Evolutionary conservation across 2,888 invertebrate genomes (phyloP).

Genomic region (Diarsia mendica): DNA sequence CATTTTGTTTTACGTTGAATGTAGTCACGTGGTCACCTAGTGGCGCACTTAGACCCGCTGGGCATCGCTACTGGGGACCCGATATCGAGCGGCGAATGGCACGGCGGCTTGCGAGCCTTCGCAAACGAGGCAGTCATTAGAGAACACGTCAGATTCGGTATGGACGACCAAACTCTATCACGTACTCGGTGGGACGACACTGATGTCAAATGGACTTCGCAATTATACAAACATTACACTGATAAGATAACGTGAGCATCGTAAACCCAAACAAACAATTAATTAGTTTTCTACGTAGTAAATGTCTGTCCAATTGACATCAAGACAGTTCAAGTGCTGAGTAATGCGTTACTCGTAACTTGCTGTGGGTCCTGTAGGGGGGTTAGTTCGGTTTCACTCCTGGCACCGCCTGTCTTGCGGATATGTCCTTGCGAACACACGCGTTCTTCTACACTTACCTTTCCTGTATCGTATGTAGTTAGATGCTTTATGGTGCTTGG

Average conservation of each 20-base stretch:
- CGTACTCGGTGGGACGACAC: slow-evolving; percentile 76
- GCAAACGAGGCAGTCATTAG: slow-evolving; percentile 89
- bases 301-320: slow-evolving; percentile 68
- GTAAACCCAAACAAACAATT: slow-evolving; percentile 56
- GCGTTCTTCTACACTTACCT: slow-evolving; percentile 56
- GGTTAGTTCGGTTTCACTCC: slow-evolving; percentile 74
- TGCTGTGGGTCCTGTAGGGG: slow-evolving; percentile 70
- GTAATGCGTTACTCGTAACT: slow-evolving; percentile 68
- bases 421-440: slow-evolving; percentile 58
- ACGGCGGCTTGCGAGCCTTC: slow-evolving; percentile 88
- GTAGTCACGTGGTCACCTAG: slow-evolving; percentile 97
- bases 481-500: slow-evolving; percentile 76
- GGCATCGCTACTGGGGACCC: slow-evolving; percentile 95
- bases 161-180: slow-evolving; percentile 75
- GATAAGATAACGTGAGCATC: slow-evolving; percentile 57
- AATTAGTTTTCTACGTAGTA: slow-evolving; percentile 51
- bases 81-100: slow-evolving; percentile 87
- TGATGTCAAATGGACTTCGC: slow-evolving; percentile 74
- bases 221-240: slow-evolving; percentile 55
- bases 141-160: slow-evolving; percentile 90
- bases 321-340: slow-evolving; percentile 68
- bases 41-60: slow-evolving; percentile 97
- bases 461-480: slow-evolving; percentile 60
- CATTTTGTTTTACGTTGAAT: slow-evolving; percentile 73
- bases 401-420: slow-evolving; percentile 59